Base-by-base conservation (phyloP, 2,797 vertebrate species). In the Carcharodon carcharias region DNA sequence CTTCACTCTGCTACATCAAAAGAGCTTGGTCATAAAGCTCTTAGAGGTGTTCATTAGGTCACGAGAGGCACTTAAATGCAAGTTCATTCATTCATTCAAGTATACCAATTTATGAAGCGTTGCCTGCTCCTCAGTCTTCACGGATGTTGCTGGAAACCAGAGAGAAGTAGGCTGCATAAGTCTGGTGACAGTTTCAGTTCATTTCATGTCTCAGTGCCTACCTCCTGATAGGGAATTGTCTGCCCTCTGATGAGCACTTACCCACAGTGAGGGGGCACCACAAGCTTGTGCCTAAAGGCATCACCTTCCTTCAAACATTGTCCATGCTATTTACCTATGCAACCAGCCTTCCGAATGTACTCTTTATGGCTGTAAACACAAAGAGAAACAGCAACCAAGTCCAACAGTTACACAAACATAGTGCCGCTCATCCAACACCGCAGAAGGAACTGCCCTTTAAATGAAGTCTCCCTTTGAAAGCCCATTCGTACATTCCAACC, bases 381-480 rank as follows among this genome's bases (percentile, higher is more conserved):
- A 73, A 95, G 94, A 56, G 45, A 54, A 73, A 95, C 69, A 16
- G 67, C 12, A 54, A 73, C 67, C 16, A 28, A 71, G 69, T 95
- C 94, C 94, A 95, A 95, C 40, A 95, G 23, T 26, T 95, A 73
- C 50, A 95, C 93, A 95, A 95, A 95, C 50, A 85, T 85, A 56
- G 93, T 26, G 8, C 93, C 65, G 45, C 58, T 61, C 88, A 63
- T 91, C 58, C 58, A 61, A 61, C 69, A 71, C 63, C 1, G 61
- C 63, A 65, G 40, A 94, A 21, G 63, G 45, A n/a, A n/a, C 91
- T 67, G 3, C 67, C 45, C n/a, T 95, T 95, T 73, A 28, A 71
- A 71, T 95, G 67, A 95, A 35, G 69, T 77, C 69, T 95, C 69
- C 69, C 94, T 77, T 95, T 95, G 94, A 95, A 95, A 95, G 69